Base-by-base conservation (phyloP, 2,888 invertebrate genomes). In the Panopea generosa region DNA sequence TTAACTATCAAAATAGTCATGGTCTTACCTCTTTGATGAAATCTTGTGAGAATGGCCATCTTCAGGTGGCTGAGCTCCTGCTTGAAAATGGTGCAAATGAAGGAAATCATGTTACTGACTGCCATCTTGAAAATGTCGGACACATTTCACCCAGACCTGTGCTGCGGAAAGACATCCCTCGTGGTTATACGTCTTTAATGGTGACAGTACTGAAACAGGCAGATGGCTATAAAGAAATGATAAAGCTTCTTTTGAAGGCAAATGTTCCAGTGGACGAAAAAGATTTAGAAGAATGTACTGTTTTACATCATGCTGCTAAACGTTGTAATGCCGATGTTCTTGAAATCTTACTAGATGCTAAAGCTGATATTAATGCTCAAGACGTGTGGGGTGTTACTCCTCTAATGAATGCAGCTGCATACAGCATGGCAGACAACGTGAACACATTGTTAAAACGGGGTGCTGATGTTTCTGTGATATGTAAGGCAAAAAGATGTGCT, bases 11-110 rank as follows among this genome's bases (percentile, higher is more conserved):
- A 16, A 80, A 80, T 40, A 62, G 53, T 43, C 52, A 53, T 45
- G 73, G 76, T 3, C 63, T 55, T 56, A 72, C 75, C n/a, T 61
- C 80, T 43, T 52, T 80, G 6, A 80, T 80, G 76, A 77, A 77
- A 60, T 76, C 76, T 22, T 80, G 80, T 56, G 70, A 73, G 29
- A 49, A 38, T 20, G 77, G 77, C 1, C 66, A 74, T 45, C 14
- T 59, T 9, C 59, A 66, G 14, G 62, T 76, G 18, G 76, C 77
- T 11, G 55, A 66, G 56, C 22, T 74, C 22, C 56, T 80, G 38
- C 22, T 80, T 11, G 57, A 77, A 33, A 53, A 67, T 52, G 75
- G 76, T 56, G 76, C 76, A 26, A 33, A 50, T 53, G 62, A 75
- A 38, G 45, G 38, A n/a, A 16, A 59, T 20, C 38, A 65, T 27